A percentile compares a stretch with the other conserved stretches of the same genome.
These are phyloP conservation scores for Rhizoglyphus robini DNA, from an alignment of 1,140 invertebrate species.

Conservation along the genomic window DNA sequence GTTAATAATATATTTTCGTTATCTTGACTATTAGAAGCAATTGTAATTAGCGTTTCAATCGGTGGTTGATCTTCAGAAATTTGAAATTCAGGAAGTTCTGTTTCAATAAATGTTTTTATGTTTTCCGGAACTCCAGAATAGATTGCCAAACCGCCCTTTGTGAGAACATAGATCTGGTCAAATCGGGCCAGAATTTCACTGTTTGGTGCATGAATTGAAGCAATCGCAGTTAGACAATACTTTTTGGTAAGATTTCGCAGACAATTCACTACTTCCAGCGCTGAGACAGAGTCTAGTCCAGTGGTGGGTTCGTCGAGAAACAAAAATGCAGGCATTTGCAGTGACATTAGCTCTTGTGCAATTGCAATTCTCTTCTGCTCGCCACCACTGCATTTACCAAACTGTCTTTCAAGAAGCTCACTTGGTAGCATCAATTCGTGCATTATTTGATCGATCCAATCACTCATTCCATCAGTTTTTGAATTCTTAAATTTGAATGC, in stretches of 20 bases:
- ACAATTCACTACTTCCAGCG: background rate
- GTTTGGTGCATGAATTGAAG: conserved; percentile 6
- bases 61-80: background rate
- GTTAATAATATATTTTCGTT: background rate
- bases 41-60: background rate
- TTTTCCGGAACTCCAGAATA: background rate
- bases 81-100: too few species aligned
- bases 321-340: conserved; percentile 84
- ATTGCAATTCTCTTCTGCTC: conserved; percentile 82
- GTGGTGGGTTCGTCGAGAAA: conserved; percentile 90
- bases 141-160: background rate
- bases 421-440: background rate
- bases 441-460: background rate
- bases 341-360: conserved; percentile 83
- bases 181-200: background rate
- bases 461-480: background rate
- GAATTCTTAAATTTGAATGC: conserved; percentile 5
- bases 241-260: background rate
- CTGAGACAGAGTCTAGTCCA: conserved; percentile 30
- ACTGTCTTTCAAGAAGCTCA: background rate
- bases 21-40: background rate
- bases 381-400: conserved; percentile 66
- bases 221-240: background rate
- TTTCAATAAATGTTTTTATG: background rate
- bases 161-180: conserved; percentile 5